Evolutionary conservation across 1,140 invertebrate species (phyloP).

Genomic region (Papilio helenus): DNA sequence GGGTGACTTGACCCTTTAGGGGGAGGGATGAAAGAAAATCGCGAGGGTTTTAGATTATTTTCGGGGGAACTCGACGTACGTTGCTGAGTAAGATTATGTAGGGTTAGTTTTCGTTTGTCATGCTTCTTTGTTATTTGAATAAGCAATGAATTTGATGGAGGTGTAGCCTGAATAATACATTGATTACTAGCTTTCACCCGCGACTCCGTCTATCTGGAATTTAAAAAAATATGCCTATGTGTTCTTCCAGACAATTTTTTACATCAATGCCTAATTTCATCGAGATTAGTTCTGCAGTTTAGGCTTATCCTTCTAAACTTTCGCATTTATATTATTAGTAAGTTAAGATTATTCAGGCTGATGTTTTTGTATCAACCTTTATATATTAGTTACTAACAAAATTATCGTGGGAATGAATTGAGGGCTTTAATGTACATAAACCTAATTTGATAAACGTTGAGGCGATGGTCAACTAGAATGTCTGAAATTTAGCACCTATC

Average conservation of each 20-base stretch:
- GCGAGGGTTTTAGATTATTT: slow-evolving; percentile 60
- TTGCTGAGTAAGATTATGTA: slow-evolving; percentile 60
- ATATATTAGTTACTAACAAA: no score
- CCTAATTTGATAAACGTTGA: not conserved
- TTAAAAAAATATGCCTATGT: no score
- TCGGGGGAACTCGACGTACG: slow-evolving; percentile 46
- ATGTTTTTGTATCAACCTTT: no score
- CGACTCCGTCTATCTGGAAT: no score
- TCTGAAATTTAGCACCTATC: not conserved
- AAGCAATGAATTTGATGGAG: slow-evolving; percentile 40
- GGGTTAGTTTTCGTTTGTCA: slow-evolving; percentile 77
- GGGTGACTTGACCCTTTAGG: slow-evolving; percentile 73
- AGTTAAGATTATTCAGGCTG: no score
- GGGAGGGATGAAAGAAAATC: slow-evolving; percentile 75
- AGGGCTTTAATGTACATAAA: not conserved
- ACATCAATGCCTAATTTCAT: no score
- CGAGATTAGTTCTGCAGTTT: no score
- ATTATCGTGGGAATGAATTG: not conserved
- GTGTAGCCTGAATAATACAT: slow-evolving; percentile 18
- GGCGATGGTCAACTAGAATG: not conserved
- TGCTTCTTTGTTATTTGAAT: slow-evolving; percentile 50
- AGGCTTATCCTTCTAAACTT: no score
- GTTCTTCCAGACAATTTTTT: no score
- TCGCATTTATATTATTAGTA: no score
- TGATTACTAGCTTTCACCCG: not conserved